Evolutionary conservation across 2,888 invertebrate species (phyloP).

Genomic region (Dorcus parallelipipedus): DNA sequence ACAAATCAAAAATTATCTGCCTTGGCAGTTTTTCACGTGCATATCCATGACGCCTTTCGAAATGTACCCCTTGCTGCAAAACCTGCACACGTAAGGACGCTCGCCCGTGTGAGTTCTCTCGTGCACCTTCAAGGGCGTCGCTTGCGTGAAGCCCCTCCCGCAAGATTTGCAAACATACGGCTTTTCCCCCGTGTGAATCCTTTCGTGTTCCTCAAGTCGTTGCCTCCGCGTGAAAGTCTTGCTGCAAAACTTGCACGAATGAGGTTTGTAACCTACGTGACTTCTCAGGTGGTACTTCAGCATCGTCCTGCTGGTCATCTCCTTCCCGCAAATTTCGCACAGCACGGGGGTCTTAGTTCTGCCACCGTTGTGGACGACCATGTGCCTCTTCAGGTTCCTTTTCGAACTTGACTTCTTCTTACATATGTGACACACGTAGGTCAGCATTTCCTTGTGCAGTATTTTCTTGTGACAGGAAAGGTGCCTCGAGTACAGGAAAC

Average conservation of each 20-base stretch:
- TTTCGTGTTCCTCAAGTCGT: constrained; percentile 39
- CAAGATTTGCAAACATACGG: constrained; percentile 55
- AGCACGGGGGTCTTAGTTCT: constrained; percentile 48
- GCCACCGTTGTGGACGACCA: constrained; percentile 33
- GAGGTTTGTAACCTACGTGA: constrained; percentile 44
- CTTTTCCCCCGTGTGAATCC: constrained; percentile 41
- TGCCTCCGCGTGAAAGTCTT: constrained; percentile 45
- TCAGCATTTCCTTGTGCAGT: constrained; percentile 31
- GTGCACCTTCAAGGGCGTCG: constrained; percentile 62
- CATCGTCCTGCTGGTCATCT: constrained; percentile 52
- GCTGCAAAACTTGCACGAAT: constrained; percentile 42
- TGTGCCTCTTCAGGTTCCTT: constrained; percentile 45
- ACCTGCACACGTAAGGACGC: constrained; percentile 57
- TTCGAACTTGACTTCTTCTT: constrained; percentile 45
- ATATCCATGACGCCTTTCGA: constrained; percentile 61
- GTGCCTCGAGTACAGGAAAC: constrained; percentile 12
- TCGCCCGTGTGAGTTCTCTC: constrained; percentile 62
- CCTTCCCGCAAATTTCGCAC: constrained; percentile 57
- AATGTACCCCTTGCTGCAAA: constrained; percentile 61
- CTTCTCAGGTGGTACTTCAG: constrained; percentile 48
- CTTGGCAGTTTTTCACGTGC: constrained; percentile 53
- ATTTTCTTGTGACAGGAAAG: constrained; percentile 24
- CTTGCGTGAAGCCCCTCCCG: constrained; percentile 60
- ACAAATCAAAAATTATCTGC: background rate
- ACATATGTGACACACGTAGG: constrained; percentile 46